Base-by-base conservation (phyloP, 2,113 vertebrate species). In the Ornithorhynchus anatinus region DNA sequence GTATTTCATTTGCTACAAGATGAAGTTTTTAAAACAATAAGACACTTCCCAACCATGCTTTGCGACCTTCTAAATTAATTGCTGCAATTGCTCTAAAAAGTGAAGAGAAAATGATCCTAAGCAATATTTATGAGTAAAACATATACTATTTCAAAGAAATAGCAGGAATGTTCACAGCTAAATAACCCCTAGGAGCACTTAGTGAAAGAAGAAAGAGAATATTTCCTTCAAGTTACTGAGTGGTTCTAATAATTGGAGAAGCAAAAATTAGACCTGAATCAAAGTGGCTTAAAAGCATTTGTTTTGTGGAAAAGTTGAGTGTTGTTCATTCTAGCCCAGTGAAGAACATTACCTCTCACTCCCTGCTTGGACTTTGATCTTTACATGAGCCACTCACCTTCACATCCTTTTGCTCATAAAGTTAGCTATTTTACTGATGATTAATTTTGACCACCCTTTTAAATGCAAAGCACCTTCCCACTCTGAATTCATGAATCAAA, bases 61-160 rank as follows among this genome's bases (percentile, higher is more conserved):
- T 27, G 20, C 59, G 43, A 50, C 3, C 56, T 68, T 72, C 79
- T 64, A 70, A 78, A 80, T 56, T 62, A 71, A 65, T 48, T 50
- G 15, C 65, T 81, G 71, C 47, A 69, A 69, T 48, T 65, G 54
- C 42, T 59, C 53, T 13, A 56, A 65, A 74, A 71, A 74, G 85
- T 47, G 66, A 70, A 31, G 67, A 60, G 42, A 29, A 76, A 72
- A 82, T 82, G 72, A 84, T 60, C 43, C 10, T 38, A 85, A 78
- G 71, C 59, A 77, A 79, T 75, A 84, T 86, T 80, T 80, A 82
- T 69, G 45, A 86, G 64, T 67, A 75, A 79, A 17, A 15, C 54
- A 72, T 70, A 70, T 70, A 32, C 77, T 67, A 89, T 75, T 81
- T 86, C 31, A 48, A 57, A 76, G 59, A 37, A 69, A 71, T 42